Evolutionary conservation across 1,140 invertebrate genomes (phyloP).

Genomic region (Propsilocerus akamusi): DNA sequence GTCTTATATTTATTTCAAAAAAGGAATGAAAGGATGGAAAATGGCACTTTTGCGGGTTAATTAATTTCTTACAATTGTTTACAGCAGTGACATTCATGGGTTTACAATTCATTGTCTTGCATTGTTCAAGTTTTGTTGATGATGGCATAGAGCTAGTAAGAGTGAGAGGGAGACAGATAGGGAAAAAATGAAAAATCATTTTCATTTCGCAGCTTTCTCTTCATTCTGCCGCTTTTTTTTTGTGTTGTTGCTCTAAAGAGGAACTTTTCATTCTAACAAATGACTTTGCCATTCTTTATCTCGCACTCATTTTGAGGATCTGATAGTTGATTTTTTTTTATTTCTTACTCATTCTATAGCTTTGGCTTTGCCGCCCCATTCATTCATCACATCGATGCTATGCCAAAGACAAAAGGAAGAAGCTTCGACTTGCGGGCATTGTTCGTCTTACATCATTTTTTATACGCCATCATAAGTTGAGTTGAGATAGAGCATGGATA

Average conservation of each 20-base stretch:
- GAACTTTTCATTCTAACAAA: conserved; percentile 1
- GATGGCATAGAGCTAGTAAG: background rate
- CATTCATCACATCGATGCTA: conserved; percentile 4
- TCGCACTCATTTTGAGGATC: background rate
- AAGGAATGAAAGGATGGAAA: no score
- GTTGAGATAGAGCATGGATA: no score
- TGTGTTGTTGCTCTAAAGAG: background rate
- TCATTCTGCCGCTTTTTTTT: background rate
- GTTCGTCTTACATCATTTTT: no score
- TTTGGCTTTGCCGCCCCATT: background rate
- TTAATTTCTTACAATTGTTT: conserved; percentile 3
- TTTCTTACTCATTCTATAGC: background rate
- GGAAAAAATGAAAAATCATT: conserved; percentile 1
- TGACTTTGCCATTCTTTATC: background rate
- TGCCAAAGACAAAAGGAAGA: no score
- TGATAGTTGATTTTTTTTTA: background rate
- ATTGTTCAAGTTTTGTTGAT: background rate
- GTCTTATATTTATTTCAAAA: no score
- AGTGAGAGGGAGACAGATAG: background rate
- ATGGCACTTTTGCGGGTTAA: conserved; percentile 2
- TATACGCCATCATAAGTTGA: no score
- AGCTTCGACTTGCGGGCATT: no score
- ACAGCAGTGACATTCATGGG: background rate
- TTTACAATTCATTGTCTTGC: conserved; percentile 2
- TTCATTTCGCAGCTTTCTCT: background rate